Percentiles rank a stretch among this genome's conserved stretches.
phyloP scores from a whole-genome alignment of 2,888 invertebrate genomes.

The Meganola albula region DNA sequence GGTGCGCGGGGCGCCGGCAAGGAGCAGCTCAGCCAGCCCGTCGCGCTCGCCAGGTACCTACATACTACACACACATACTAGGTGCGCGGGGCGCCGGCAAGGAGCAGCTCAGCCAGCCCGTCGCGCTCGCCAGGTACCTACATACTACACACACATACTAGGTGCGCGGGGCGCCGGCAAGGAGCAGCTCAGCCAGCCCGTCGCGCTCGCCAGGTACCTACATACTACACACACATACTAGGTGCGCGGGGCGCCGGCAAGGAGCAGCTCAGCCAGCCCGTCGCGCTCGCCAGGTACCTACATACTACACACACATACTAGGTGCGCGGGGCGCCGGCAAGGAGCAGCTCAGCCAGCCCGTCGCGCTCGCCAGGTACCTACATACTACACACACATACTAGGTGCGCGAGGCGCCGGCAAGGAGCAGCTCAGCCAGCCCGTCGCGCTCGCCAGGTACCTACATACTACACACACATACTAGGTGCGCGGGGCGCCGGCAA shows the following conservation, averaged over 20 bases:
- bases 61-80: slow-evolving; percentile 55
- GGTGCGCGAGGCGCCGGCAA: slow-evolving; percentile 81
- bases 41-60: slow-evolving; percentile 81
- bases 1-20: slow-evolving; percentile 88
- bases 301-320: no score
- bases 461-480: no score
- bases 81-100: background rate
- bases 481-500: background rate
- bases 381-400: no score
- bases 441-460: slow-evolving; percentile 72
- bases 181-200: background rate
- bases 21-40: slow-evolving; percentile 83
- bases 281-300: slow-evolving; percentile 74
- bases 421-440: slow-evolving; percentile 85
- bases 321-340: slow-evolving; percentile 66
- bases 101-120: background rate
- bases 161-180: background rate
- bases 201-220: slow-evolving; percentile 81
- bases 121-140: background rate
- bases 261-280: slow-evolving; percentile 81
- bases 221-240: no score
- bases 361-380: slow-evolving; percentile 84
- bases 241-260: slow-evolving; percentile 74
- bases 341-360: slow-evolving; percentile 82
- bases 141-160: no score